Evolutionary conservation across 1,140 invertebrate genomes (phyloP).

Genomic region (Parasteatoda tepidariorum): DNA sequence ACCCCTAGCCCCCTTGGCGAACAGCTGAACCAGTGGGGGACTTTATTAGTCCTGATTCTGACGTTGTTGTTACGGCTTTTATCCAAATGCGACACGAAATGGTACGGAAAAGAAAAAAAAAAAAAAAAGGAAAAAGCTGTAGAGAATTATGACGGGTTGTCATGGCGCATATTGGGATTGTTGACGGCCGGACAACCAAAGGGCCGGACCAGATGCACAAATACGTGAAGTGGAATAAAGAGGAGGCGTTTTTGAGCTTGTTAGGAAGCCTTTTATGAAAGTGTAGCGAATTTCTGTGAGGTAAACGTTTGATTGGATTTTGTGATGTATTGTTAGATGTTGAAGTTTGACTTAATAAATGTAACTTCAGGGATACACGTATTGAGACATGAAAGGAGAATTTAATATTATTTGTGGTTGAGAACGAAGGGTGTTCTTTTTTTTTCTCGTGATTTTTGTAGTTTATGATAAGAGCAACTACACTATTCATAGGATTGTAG

Average conservation of each 20-base stretch:
- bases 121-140: conserved; percentile 11
- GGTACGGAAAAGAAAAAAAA: neutral
- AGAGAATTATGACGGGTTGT: conserved; percentile 36
- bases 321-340: conserved; percentile 15
- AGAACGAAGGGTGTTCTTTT: neutral
- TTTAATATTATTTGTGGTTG: conserved; percentile 1
- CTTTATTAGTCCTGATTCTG: conserved; percentile 45
- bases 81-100: conserved; percentile 31
- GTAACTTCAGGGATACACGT: neutral
- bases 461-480: too few relatives aligned
- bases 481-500: too few relatives aligned
- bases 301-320: conserved; percentile 45
- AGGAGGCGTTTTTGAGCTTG: conserved; percentile 27
- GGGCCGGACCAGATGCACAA: neutral
- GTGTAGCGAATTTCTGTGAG: conserved; percentile 19
- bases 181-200: conserved; percentile 38
- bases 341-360: conserved; percentile 29
- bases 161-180: conserved; percentile 46
- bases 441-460: neutral
- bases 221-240: conserved; percentile 33
- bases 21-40: conserved; percentile 52
- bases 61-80: conserved; percentile 31
- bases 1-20: neutral
- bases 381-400: neutral
- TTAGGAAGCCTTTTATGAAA: conserved; percentile 11